Conservation (phyloP, 2,888 invertebrate genomes). For the Netelia melanura region DNA sequence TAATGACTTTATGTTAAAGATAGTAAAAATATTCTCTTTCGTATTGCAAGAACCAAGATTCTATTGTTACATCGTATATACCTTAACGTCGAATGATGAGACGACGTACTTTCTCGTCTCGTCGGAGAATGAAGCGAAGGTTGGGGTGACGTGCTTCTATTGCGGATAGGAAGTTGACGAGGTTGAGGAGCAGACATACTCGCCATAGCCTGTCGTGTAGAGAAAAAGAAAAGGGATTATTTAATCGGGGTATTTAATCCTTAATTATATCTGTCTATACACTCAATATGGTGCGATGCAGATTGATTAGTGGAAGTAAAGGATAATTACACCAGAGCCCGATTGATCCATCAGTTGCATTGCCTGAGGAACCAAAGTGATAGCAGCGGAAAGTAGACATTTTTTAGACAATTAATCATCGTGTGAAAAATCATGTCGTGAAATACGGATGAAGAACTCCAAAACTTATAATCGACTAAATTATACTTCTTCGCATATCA, state of each 20-base stretch:
- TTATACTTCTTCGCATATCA: background rate
- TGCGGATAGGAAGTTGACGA: conserved; percentile 70
- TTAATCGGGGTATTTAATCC: no score
- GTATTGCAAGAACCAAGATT: background rate
- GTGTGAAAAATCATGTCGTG: conserved; percentile 25
- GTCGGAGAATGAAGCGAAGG: conserved; percentile 78
- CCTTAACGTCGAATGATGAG: conserved; percentile 80
- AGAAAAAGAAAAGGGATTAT: conserved; percentile 22
- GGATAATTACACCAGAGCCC: conserved; percentile 95
- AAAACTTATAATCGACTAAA: background rate
- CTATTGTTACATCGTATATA: conserved; percentile 57
- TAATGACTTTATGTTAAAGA: background rate
- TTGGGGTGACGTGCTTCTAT: conserved; percentile 73
- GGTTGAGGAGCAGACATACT: conserved; percentile 78
- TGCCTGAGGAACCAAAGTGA: conserved; percentile 88
- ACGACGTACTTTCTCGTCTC: conserved; percentile 81
- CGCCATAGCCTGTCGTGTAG: conserved; percentile 79
- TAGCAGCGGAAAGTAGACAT: conserved; percentile 71
- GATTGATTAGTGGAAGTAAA: conserved; percentile 10
- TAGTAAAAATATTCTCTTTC: background rate
- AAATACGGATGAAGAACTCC: background rate
- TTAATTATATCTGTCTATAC: background rate
- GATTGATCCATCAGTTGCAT: conserved; percentile 97
- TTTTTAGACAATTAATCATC: conserved; percentile 31
- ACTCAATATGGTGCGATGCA: no score